Evolutionary conservation across 35 echinoderm and acorn worm species (phyloP), one percentile per base, ranked within the genome.

Genomic region (Apostichopus japonicus): DNA sequence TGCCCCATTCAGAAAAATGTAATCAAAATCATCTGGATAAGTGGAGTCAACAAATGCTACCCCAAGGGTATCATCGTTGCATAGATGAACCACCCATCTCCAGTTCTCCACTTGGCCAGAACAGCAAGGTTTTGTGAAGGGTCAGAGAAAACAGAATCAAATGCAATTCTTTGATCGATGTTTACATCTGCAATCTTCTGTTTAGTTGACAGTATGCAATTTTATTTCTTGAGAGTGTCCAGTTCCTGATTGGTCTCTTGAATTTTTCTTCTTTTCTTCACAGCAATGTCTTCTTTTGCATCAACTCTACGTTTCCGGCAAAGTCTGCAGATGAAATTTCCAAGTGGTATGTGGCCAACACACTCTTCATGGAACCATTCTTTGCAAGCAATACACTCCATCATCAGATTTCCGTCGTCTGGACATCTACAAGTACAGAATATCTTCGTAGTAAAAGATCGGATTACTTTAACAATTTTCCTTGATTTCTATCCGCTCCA

Each of bases 291-390:
- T 6, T 65, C 56, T 62, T 10, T 16, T 65, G 54, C 13, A 13
- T 63, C 10, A 65, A 6, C 6, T 87, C 4, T 87, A 17, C 55
- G 54, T 56, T 87, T 67, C 10, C 84, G 13, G 21, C 84, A 87
- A 1, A 65, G 16, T 33, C 84, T 19, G 24, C 84, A 61, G 14
- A 87, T 15, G 9, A 87, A 87, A 51, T 25, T 61, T 11, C 58
- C 84, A 21, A 62, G 55, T n/a, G 84, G 84, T 0, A 87, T 23
- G 17, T 6, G 10, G 8, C 84, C 84, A 11, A 87, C 84, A 65
- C 84, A 87, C 52, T 22, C 54, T 87, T 22, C 84, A 75, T 75
- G 71, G 71, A 75, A 75, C 71, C 71, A 75, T 75, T 75, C 71
- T n/a, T 1, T 21, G n/a, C 71, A 75, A 0, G n/a, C 6, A 4